These are phyloP conservation scores for Nasonia vitripennis DNA, from an alignment of 1,140 invertebrate species.

Conservation along the genomic window DNA sequence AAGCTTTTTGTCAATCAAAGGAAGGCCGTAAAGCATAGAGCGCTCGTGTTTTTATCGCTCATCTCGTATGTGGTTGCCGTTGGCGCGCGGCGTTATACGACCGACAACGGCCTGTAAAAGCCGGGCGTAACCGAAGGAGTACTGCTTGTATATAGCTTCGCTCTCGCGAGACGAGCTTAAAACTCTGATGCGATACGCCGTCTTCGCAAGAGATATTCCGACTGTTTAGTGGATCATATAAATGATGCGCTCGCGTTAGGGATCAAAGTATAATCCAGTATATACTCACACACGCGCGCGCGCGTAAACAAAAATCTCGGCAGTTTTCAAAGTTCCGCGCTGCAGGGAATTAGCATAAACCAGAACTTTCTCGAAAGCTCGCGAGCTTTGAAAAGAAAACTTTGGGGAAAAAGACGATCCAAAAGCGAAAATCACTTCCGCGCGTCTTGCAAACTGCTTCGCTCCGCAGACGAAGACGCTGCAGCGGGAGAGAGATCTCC, in stretches of 20 bases:
- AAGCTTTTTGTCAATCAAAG: constrained; percentile 20
- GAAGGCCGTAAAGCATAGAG: constrained; percentile 1
- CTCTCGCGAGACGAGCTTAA: constrained; percentile 63
- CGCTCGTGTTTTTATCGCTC: constrained; percentile 19
- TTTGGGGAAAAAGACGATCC: neutral
- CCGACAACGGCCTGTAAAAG: neutral
- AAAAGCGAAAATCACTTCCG: neutral
- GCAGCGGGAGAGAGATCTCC: neutral
- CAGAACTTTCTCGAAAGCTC: neutral
- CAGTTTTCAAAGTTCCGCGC: neutral
- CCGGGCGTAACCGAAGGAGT: constrained; percentile 45
- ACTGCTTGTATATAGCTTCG: constrained; percentile 53
- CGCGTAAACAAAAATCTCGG: neutral
- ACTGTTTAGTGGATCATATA: constrained; percentile 70
- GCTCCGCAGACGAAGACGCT: too few species aligned
- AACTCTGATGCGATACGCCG: constrained; percentile 70
- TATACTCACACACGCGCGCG: too few species aligned
- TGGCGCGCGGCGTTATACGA: neutral
- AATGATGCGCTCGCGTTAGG: constrained; percentile 54
- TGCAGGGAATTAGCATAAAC: neutral
- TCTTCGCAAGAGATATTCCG: constrained; percentile 64
- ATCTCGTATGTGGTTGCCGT: too few species aligned
- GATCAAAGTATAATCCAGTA: too few species aligned
- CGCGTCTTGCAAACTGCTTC: neutral
- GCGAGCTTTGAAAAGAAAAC: neutral